Percentiles rank a stretch among this genome's conserved stretches.
These are phyloP conservation scores for Palloptera scutellata DNA, from an alignment of 2,888 invertebrate species.

Conservation along the genomic window DNA sequence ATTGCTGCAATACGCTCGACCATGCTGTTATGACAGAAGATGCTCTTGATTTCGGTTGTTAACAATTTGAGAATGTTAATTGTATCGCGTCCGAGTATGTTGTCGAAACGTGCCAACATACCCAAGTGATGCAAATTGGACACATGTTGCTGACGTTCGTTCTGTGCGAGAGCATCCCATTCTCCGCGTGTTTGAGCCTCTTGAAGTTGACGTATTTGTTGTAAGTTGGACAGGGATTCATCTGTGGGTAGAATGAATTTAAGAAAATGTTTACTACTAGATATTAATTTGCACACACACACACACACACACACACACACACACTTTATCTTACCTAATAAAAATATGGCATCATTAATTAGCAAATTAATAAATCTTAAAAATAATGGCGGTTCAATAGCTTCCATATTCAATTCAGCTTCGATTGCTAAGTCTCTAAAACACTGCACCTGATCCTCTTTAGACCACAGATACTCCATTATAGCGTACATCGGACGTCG, in stretches of 20 bases:
- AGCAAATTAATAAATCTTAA: constrained; percentile 94
- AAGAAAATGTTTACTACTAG: constrained; percentile 4
- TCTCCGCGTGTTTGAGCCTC: constrained; percentile 75
- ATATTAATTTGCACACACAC: constrained; percentile 4
- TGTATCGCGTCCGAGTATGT: constrained; percentile 88
- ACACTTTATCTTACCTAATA: constrained; percentile 72
- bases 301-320: constrained; percentile 25
- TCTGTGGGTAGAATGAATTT: constrained; percentile 57
- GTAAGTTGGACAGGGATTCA: constrained; percentile 89
- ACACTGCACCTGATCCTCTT: constrained; percentile 77
- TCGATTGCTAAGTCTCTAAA: constrained; percentile 80
- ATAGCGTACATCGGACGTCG: constrained; percentile 93
- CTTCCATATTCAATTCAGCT: constrained; percentile 89
- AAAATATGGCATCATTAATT: constrained; percentile 96
- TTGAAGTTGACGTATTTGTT: constrained; percentile 84
- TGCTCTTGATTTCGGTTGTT: constrained; percentile 77
- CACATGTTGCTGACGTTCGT: constrained; percentile 80
- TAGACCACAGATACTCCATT: constrained; percentile 90
- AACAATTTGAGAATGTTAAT: constrained; percentile 82
- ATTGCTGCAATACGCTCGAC: constrained; percentile 93
- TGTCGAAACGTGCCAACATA: constrained; percentile 89
- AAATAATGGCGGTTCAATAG: constrained; percentile 89
- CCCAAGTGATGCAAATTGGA: constrained; percentile 75
- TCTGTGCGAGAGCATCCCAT: constrained; percentile 74
- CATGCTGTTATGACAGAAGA: constrained; percentile 90